Evolutionary conservation across 2,797 vertebrate species (phyloP).

Genomic region (Crypturellus tataupa): DNA sequence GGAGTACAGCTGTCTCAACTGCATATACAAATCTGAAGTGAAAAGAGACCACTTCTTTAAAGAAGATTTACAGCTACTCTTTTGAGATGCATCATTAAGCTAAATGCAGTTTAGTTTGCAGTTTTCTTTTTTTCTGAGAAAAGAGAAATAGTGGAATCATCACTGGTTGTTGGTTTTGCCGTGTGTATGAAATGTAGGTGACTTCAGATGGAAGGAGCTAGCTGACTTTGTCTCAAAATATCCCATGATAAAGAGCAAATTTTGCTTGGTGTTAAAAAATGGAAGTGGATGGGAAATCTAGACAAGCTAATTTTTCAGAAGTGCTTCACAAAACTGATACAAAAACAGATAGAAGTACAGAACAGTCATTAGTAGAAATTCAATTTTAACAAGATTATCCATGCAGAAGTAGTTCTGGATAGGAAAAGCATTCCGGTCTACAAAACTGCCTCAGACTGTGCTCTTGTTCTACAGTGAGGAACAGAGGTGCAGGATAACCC

Average conservation of each 20-base stretch:
- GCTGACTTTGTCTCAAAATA: not conserved
- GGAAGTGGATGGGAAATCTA: not conserved
- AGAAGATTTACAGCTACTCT: not conserved
- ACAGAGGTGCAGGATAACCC: not conserved
- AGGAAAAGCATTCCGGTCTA: not conserved
- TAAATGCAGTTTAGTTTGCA: not conserved
- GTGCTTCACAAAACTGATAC: not conserved
- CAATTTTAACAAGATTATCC: not conserved
- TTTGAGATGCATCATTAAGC: not conserved
- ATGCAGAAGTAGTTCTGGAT: not conserved
- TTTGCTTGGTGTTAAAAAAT: not conserved
- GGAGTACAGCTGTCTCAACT: not conserved
- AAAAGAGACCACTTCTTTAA: not conserved
- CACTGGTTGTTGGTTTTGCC: not conserved
- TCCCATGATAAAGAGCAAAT: not conserved
- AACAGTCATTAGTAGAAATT: not conserved
- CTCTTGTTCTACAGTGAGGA: not conserved
- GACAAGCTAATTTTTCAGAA: not conserved
- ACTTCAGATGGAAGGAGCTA: not conserved
- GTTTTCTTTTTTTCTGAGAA: not conserved
- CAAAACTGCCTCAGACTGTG: not conserved
- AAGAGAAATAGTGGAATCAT: accelerated
- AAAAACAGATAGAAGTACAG: not conserved
- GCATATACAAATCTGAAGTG: not conserved
- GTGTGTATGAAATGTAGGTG: not conserved